Evolutionary conservation across 2,797 vertebrate genomes (phyloP).

Genomic region (Sphenodon punctatus): DNA sequence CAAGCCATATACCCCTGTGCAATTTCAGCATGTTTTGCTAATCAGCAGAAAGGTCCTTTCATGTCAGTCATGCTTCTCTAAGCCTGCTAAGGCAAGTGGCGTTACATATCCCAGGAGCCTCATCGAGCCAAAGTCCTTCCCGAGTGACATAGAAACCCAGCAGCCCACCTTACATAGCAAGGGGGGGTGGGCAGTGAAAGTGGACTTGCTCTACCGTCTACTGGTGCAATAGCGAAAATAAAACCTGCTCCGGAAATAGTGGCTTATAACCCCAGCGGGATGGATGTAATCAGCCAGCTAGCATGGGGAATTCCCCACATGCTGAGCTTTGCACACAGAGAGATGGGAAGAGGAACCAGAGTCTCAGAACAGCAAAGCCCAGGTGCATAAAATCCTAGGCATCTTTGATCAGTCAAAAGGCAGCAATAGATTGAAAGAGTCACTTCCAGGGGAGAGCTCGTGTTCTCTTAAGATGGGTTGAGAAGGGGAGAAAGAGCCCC

Average conservation of each 20-base stretch:
- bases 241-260: too few species aligned
- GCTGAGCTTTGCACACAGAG: not conserved
- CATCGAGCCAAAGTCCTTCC: too few species aligned
- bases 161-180: too few species aligned
- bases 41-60: accelerated
- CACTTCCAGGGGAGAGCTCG: not conserved
- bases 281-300: not conserved
- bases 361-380: not conserved
- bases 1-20: not conserved
- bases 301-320: not conserved
- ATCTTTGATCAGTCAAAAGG: not conserved
- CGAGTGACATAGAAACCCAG: too few species aligned
- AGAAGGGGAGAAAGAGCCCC: too few species aligned
- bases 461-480: too few species aligned
- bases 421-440: not conserved
- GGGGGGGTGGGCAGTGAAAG: not conserved
- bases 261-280: not conserved
- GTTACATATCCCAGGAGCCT: too few species aligned
- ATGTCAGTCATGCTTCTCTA: not conserved
- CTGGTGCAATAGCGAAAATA: not conserved
- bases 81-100: too few species aligned
- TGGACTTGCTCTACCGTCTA: not conserved
- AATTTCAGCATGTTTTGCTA: not conserved
- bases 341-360: not conserved
- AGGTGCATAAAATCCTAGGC: not conserved